A percentile compares a stretch with the other conserved stretches of the same genome.
Evolutionary conservation across 23 tunicate genomes (phyloP).

Genomic region (Styela plicata): DNA sequence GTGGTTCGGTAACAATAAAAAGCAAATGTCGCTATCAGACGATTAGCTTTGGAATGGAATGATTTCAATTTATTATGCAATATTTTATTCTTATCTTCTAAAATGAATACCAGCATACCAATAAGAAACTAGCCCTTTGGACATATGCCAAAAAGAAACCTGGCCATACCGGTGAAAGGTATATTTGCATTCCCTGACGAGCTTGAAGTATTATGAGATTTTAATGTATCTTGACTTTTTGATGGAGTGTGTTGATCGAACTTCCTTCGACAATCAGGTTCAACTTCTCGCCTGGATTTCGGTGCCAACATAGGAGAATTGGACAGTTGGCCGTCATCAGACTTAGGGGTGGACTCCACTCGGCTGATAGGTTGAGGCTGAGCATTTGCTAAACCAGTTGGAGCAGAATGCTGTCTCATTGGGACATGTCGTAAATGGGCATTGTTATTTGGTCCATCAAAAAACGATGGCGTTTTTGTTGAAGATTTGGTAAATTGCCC

Average conservation of each 20-base stretch:
- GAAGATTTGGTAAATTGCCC: slow-evolving; percentile 11
- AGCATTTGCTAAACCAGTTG: slow-evolving; percentile 3
- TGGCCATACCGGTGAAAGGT: slow-evolving; percentile 64
- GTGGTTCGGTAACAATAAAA: too few relatives aligned
- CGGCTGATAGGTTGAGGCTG: slow-evolving; percentile 42
- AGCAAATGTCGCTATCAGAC: too few relatives aligned
- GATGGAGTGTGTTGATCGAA: not conserved
- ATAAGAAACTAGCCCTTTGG: too few relatives aligned
- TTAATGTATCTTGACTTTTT: slow-evolving; percentile 35
- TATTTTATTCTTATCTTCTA: too few relatives aligned
- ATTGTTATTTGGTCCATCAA: slow-evolving; percentile 25
- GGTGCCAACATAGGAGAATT: slow-evolving; percentile 82
- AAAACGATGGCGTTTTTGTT: slow-evolving; percentile 21
- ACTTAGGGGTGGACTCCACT: slow-evolving; percentile 51
- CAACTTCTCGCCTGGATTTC: slow-evolving; percentile 54
- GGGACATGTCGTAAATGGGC: slow-evolving; percentile 30
- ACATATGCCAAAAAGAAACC: too few relatives aligned
- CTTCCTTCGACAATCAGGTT: slow-evolving; percentile 40
- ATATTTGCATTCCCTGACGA: slow-evolving; percentile 67
- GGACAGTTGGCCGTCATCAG: slow-evolving; percentile 5
- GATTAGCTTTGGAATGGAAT: too few relatives aligned
- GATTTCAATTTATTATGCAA: too few relatives aligned
- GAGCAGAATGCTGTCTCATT: slow-evolving; percentile 33
- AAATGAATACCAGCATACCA: too few relatives aligned
- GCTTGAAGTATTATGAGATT: slow-evolving; percentile 62